phyloP scores from a whole-genome alignment of 2,797 vertebrate species.

The Poecilia wingei region DNA sequence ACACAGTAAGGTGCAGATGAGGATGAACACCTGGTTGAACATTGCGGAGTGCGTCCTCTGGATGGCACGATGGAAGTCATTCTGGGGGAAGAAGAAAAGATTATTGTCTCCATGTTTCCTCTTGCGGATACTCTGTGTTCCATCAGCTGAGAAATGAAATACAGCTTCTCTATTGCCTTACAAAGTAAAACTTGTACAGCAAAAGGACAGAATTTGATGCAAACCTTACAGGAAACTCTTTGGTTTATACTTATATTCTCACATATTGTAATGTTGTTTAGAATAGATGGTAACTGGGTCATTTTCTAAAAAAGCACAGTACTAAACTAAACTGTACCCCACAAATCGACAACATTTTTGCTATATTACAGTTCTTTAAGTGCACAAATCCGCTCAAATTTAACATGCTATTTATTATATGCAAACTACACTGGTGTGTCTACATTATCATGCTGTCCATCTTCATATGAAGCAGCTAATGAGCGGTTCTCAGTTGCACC shows the following conservation, averaged over 20 bases:
- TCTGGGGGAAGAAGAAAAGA: slow-evolving; percentile 66
- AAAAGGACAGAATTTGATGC: not conserved
- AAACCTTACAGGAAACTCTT: not conserved
- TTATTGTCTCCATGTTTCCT: not conserved
- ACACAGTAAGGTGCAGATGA: slow-evolving; percentile 87
- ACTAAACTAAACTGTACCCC: not conserved
- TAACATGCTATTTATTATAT: not conserved
- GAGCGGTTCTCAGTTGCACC: slow-evolving; percentile 43
- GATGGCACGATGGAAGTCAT: slow-evolving; percentile 88
- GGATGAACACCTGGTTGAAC: slow-evolving; percentile 90
- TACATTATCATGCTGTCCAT: slow-evolving; percentile 7
- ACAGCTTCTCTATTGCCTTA: not conserved
- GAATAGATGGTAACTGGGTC: not conserved
- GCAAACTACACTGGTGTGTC: not conserved
- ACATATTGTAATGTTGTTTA: not conserved
- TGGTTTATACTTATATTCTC: not conserved
- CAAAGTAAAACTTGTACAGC: not conserved
- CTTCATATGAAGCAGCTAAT: slow-evolving; percentile 25
- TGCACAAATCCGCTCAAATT: not conserved
- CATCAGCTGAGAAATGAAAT: not conserved
- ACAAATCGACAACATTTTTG: not conserved
- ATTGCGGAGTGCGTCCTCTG: slow-evolving; percentile 89
- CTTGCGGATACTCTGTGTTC: fast-evolving
- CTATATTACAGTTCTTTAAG: not conserved
- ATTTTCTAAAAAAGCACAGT: not conserved